phyloP scores from a whole-genome alignment of 2,797 vertebrate species.

The Psittacula derbiana region DNA sequence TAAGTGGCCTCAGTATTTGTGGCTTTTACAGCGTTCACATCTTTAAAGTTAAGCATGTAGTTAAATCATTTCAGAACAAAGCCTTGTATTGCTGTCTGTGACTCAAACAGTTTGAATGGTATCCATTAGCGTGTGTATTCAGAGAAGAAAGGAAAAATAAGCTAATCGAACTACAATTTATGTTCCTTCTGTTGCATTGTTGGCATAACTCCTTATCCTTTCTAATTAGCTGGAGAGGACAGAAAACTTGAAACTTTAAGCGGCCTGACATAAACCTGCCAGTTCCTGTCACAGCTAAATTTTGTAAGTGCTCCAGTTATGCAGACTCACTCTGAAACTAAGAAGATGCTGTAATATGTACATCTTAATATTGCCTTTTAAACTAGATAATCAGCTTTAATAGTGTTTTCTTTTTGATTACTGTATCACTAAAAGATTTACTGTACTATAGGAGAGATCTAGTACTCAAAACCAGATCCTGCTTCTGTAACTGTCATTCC shows the following conservation, averaged over 20 bases:
- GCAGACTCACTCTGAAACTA: background rate
- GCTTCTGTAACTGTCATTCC: background rate
- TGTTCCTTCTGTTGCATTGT: constrained; percentile 20
- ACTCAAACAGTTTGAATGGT: constrained; percentile 23
- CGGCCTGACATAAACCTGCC: constrained; percentile 36
- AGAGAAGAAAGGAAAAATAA: constrained; percentile 23
- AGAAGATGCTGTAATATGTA: background rate
- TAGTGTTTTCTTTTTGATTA: background rate
- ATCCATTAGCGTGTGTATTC: constrained; percentile 48
- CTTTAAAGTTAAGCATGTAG: constrained; percentile 10
- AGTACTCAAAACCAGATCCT: background rate
- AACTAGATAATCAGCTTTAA: constrained; percentile 2
- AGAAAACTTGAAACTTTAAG: constrained; percentile 32
- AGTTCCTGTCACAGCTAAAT: constrained; percentile 25
- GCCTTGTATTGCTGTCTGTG: constrained; percentile 11
- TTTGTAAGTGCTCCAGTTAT: constrained; percentile 38
- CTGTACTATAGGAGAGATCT: background rate
- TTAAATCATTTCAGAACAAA: constrained; percentile 6
- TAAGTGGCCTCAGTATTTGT: background rate
- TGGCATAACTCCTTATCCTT: constrained; percentile 35
- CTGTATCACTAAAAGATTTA: background rate
- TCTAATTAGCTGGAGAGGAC: constrained; percentile 58
- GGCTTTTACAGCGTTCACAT: background rate
- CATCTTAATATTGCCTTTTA: constrained; percentile 17
- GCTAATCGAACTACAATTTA: constrained; percentile 67